Conservation (phyloP, 2,113 vertebrate species). For the Nycticryphes semicollaris region DNA sequence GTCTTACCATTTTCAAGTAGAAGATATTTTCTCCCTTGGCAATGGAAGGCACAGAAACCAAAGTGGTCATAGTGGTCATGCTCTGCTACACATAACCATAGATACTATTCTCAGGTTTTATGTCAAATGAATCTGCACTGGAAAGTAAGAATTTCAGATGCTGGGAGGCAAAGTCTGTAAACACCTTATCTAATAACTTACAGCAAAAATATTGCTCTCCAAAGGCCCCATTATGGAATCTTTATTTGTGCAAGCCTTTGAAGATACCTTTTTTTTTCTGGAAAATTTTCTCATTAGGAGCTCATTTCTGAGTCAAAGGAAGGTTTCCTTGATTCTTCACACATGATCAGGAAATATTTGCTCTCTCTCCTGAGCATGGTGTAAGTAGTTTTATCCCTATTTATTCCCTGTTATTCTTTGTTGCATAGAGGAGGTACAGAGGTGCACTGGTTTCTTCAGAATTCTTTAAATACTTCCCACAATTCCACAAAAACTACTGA, state of each 20-base stretch:
- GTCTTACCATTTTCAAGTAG: neutral
- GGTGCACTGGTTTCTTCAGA: neutral
- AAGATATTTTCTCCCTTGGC: neutral
- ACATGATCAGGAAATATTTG: neutral
- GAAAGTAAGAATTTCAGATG: neutral
- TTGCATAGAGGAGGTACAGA: neutral
- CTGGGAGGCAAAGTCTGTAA: neutral
- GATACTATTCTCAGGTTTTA: neutral
- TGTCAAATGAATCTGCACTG: neutral
- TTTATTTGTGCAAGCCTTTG: neutral
- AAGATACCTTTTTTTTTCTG: neutral
- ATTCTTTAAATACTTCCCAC: neutral
- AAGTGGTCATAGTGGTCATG: neutral
- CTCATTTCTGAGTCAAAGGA: neutral
- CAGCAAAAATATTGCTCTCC: neutral
- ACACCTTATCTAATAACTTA: neutral
- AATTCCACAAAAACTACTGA: neutral
- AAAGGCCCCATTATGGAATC: neutral
- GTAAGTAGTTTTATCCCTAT: neutral
- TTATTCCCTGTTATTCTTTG: neutral
- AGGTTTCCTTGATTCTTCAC: neutral
- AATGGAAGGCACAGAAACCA: neutral
- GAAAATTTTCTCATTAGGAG: neutral
- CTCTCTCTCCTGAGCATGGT: neutral
- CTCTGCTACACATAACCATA: neutral